A percentile compares a stretch with the other conserved stretches of the same genome.
phyloP scores from a whole-genome alignment of 2,888 invertebrate genomes.

The Cantharis flavilabris region DNA sequence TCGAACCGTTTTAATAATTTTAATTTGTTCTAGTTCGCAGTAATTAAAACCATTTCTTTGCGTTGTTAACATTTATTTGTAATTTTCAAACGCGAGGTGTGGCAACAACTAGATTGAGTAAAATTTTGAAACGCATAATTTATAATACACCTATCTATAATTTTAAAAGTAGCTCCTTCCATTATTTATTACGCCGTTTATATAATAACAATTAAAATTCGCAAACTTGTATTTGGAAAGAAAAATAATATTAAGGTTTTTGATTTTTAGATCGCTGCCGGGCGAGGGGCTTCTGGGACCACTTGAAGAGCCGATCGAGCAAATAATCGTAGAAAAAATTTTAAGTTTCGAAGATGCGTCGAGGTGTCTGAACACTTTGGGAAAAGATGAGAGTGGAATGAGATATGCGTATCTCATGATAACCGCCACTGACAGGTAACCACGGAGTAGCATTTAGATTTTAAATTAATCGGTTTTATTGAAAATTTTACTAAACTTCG shows the following conservation, averaged over 20 bases:
- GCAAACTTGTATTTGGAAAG: background rate
- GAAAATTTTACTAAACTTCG: background rate
- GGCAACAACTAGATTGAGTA: background rate
- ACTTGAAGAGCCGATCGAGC: conserved; percentile 17
- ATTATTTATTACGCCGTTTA: background rate
- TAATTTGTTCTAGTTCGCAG: background rate
- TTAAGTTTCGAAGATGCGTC: conserved; percentile 52
- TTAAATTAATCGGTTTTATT: conserved; percentile 13
- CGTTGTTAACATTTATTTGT: background rate
- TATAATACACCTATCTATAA: background rate
- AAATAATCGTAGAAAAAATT: conserved; percentile 42
- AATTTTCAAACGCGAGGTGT: background rate
- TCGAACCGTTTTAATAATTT: background rate
- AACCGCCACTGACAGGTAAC: conserved; percentile 53
- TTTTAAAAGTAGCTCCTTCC: background rate
- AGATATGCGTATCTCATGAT: conserved; percentile 65
- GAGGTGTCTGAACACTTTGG: conserved; percentile 49
- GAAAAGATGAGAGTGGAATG: conserved; percentile 54
- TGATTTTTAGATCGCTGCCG: background rate
- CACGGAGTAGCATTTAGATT: conserved; percentile 9
- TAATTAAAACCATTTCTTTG: background rate
- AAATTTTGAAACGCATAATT: background rate
- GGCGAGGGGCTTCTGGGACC: background rate
- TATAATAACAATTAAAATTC: background rate
- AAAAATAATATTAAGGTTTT: background rate